Evolutionary conservation across 2,113 vertebrate genomes (phyloP).

Genomic region (Ophthalmolycus amberensis): DNA sequence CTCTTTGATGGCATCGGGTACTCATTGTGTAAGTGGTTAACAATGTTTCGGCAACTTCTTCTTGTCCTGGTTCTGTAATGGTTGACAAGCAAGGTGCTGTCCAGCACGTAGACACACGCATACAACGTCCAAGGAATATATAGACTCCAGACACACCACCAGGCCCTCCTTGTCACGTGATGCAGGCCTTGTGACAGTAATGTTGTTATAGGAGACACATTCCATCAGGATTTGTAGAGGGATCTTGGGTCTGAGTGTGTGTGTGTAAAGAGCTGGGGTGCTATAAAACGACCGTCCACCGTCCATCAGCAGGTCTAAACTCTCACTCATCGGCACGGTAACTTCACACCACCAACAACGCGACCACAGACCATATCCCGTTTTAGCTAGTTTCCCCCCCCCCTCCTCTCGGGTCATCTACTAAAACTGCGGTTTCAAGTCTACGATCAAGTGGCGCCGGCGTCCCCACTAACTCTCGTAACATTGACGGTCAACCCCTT

Average conservation of each 20-base stretch:
- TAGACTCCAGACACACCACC: constrained; percentile 11
- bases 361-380: constrained; percentile 46
- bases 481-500: constrained; percentile 8
- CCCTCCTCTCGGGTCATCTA: constrained; percentile 26
- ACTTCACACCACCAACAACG: constrained; percentile 61
- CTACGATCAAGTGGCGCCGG: constrained; percentile 24
- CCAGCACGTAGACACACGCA: background rate
- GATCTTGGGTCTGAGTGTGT: constrained; percentile 60
- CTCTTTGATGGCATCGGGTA: constrained; percentile 32
- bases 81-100: constrained; percentile 38
- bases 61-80: constrained; percentile 42
- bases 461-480: constrained; percentile 22
- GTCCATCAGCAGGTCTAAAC: constrained; percentile 64
- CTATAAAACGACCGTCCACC: constrained; percentile 59
- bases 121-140: background rate
- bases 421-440: constrained; percentile 49
- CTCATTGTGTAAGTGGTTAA: constrained; percentile 40
- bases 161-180: constrained; percentile 60
- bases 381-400: constrained; percentile 49
- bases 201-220: constrained; percentile 78
- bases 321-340: constrained; percentile 57
- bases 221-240: constrained; percentile 64
- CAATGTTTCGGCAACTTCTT: constrained; percentile 34
- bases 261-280: constrained; percentile 24
- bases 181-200: constrained; percentile 70